phyloP scores from a whole-genome alignment of 2,888 invertebrate species.

The Branchellion lobata region DNA sequence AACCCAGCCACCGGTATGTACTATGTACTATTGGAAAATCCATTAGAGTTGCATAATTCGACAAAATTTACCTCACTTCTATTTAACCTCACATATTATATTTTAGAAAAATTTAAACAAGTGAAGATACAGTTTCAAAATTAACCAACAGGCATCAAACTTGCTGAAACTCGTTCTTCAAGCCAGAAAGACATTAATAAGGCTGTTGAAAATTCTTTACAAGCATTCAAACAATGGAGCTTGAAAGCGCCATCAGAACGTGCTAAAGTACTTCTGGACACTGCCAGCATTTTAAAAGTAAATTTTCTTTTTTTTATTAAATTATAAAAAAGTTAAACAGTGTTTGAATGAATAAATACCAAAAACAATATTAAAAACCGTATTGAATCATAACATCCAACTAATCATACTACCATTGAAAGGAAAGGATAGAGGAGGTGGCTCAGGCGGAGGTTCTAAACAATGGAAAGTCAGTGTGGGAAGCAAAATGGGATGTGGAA shows the following conservation, averaged over 20 bases:
- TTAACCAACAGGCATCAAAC: slow-evolving; percentile 57
- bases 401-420: no score
- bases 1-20: slow-evolving; percentile 61
- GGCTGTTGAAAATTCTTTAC: slow-evolving; percentile 61
- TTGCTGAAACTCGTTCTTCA: slow-evolving; percentile 53
- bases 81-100: no score
- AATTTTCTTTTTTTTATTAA: no score
- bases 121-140: no score
- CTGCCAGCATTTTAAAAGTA: slow-evolving; percentile 62
- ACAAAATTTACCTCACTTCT: no score
- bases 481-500: slow-evolving; percentile 65
- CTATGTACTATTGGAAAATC: no score
- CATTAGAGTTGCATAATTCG: no score
- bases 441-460: slow-evolving; percentile 61
- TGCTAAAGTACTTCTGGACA: slow-evolving; percentile 61
- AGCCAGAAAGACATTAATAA: slow-evolving; percentile 60
- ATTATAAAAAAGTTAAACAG: no score
- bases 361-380: no score
- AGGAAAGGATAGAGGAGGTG: slow-evolving; percentile 59
- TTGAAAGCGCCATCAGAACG: slow-evolving; percentile 62
- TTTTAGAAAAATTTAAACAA: no score
- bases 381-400: no score
- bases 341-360: no score
- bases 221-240: slow-evolving; percentile 63
- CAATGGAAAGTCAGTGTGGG: slow-evolving; percentile 67